Evolutionary conservation across 2,113 vertebrate species (phyloP), one percentile per base, ranked within the genome.

Genomic region (Thryonomys swinderianus): DNA sequence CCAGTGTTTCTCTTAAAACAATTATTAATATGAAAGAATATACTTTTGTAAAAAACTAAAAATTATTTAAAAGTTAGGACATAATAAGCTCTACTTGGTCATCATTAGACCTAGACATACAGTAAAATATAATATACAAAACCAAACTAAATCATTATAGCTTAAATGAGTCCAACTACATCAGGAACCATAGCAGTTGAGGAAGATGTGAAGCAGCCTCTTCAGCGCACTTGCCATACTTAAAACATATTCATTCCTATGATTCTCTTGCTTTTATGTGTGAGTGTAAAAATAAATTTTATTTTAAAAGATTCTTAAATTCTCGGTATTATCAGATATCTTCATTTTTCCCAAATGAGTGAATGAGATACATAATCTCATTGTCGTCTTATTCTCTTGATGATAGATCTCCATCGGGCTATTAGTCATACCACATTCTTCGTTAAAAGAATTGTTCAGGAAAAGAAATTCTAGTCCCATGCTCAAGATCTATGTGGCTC

Each of bases 1-100:
- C 21, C 40, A 93, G 55, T 57, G 53, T 94, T 90, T 79, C 53
- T 93, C 59, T 91, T 89, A 88, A 93, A 92, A 84, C 20, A 51
- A 53, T 57, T 91, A 85, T 66, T 18, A 88, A 62, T 61, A 71
- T 3, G 61, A 34, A 40, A 82, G 37, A 74, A 64, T 71, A 62
- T 61, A 13, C 37, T 42, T 76, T 64, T 59, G 34, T 11, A 32
- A 85, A 82, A 64, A 16, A 92, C 67, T 62, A 53, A n/a, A 80
- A 91, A 59, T 78, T 57, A 57, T 23, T 51, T 94, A 74, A 78
- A 94, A 90, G 51, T 64, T 48, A 61, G 37, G 48, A 73, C 32
- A n/a, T 23, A 64, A 61, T 7, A 86, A 83, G 42, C n/a, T 88
- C 62, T 81, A 64, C 20, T 74, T 66, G 42, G 66, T 21, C 34